Evolutionary conservation across 2,797 vertebrate species (phyloP).

Genomic region (Parauchenoglanis ngamensis): DNA sequence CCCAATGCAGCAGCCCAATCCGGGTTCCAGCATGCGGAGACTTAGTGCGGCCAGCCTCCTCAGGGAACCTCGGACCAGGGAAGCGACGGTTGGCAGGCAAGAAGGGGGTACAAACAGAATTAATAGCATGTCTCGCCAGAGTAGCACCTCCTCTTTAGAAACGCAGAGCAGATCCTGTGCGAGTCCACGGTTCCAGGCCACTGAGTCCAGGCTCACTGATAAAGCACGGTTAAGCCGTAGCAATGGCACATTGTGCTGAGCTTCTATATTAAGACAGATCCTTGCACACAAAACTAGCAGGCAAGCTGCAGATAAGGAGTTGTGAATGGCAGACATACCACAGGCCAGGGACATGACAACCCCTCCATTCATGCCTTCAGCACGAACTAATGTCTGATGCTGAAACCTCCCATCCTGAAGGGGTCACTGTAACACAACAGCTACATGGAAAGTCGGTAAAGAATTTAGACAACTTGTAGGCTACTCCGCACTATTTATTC

Average conservation of each 20-base stretch:
- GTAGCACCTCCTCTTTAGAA: constrained; percentile 68
- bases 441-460: not conserved
- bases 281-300: constrained; percentile 63
- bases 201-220: constrained; percentile 72
- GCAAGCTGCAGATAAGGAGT: constrained; percentile 74
- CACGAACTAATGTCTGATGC: constrained; percentile 3
- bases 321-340: constrained; percentile 68
- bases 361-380: not conserved
- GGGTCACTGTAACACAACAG: constrained; percentile 47
- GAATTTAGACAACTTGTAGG: not conserved
- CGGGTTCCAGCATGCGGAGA: constrained; percentile 55
- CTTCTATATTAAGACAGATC: constrained; percentile 65
- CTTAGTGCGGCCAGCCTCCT: constrained; percentile 59
- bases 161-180: constrained; percentile 56
- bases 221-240: constrained; percentile 74
- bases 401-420: constrained; percentile 50
- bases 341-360: constrained; percentile 63
- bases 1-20: constrained; percentile 60
- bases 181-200: constrained; percentile 69
- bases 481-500: too few relatives aligned
- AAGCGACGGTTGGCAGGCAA: constrained; percentile 58
- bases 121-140: constrained; percentile 63
- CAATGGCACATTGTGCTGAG: constrained; percentile 68
- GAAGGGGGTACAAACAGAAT: constrained; percentile 61
- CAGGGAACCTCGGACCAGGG: constrained; percentile 63